A percentile compares a stretch with the other conserved stretches of the same genome.
These are phyloP conservation scores for Drosophila lacertosa DNA, from an alignment of 1,140 invertebrate genomes.

Conservation along the genomic window DNA sequence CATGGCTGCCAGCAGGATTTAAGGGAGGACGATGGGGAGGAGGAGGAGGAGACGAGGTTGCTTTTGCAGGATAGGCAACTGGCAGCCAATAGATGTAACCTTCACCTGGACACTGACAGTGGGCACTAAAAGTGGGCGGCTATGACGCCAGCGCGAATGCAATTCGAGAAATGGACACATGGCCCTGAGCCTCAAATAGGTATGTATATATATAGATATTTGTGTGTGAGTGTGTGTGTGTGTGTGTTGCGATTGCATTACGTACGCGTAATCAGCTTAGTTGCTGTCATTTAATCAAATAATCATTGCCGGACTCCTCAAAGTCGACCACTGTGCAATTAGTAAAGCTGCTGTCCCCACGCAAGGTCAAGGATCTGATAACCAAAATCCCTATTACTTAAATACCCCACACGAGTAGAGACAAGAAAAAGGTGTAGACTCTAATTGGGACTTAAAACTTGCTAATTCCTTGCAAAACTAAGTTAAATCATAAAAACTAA, in stretches of 20 bases:
- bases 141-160: slow-evolving; percentile 27
- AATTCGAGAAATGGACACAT: slow-evolving; percentile 22
- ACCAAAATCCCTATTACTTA: not conserved
- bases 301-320: slow-evolving; percentile 41
- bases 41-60: not conserved
- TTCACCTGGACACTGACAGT: slow-evolving; percentile 20
- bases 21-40: too few relatives aligned
- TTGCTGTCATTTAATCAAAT: slow-evolving; percentile 63
- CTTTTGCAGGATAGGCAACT: not conserved
- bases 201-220: not conserved
- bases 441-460: too few relatives aligned
- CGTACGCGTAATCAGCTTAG: slow-evolving; percentile 64
- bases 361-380: not conserved
- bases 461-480: too few relatives aligned
- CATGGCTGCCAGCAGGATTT: slow-evolving; percentile 2
- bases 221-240: not conserved
- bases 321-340: slow-evolving; percentile 14
- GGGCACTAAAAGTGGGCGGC: not conserved
- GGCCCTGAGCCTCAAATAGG: not conserved
- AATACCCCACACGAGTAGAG: too few relatives aligned
- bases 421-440: too few relatives aligned
- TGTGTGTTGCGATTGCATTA: slow-evolving; percentile 44
- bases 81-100: slow-evolving; percentile 14
- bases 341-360: slow-evolving; percentile 6
- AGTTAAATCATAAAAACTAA: too few relatives aligned